Evolutionary conservation across 2,113 vertebrate genomes (phyloP).

Genomic region (Neogale vison): DNA sequence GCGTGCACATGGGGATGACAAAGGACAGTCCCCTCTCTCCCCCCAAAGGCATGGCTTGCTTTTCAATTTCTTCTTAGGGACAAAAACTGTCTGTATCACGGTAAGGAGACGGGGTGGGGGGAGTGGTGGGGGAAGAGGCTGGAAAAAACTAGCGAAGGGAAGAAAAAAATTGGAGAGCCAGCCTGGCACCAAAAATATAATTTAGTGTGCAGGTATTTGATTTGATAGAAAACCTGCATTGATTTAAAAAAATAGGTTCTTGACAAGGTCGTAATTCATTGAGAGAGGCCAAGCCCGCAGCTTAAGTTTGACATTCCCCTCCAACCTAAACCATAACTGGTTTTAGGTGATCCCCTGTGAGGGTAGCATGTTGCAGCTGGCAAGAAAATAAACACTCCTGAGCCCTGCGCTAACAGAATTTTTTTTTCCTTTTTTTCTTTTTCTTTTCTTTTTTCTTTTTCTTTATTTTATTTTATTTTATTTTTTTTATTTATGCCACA

Average conservation of each 20-base stretch:
- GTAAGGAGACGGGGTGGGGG: not conserved
- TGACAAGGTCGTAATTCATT: constrained; percentile 88
- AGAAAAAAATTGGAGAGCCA: constrained; percentile 78
- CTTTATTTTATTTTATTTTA: constrained; percentile 40
- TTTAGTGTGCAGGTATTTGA: constrained; percentile 88
- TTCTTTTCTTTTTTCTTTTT: not conserved
- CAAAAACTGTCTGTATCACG: constrained; percentile 77
- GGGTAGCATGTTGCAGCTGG: constrained; percentile 88
- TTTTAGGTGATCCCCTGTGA: constrained; percentile 87
- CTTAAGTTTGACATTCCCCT: constrained; percentile 81
- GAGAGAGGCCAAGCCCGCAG: constrained; percentile 81
- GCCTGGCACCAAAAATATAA: constrained; percentile 86
- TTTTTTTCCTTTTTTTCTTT: not conserved
- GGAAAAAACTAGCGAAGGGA: constrained; percentile 70
- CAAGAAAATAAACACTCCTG: constrained; percentile 88
- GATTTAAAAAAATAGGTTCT: constrained; percentile 84
- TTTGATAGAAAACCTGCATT: constrained; percentile 86
- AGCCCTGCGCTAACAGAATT: constrained; percentile 83
- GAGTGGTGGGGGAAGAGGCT: not conserved
- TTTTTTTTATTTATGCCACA: constrained; percentile 82
- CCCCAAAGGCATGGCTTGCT: not conserved
- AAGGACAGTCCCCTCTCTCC: not conserved
- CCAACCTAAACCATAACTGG: constrained; percentile 83
- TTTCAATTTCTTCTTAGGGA: constrained; percentile 24
- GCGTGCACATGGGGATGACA: rapidly evolving